Evolutionary conservation across 2,888 invertebrate genomes (phyloP).

Genomic region (Drosophila testacea): DNA sequence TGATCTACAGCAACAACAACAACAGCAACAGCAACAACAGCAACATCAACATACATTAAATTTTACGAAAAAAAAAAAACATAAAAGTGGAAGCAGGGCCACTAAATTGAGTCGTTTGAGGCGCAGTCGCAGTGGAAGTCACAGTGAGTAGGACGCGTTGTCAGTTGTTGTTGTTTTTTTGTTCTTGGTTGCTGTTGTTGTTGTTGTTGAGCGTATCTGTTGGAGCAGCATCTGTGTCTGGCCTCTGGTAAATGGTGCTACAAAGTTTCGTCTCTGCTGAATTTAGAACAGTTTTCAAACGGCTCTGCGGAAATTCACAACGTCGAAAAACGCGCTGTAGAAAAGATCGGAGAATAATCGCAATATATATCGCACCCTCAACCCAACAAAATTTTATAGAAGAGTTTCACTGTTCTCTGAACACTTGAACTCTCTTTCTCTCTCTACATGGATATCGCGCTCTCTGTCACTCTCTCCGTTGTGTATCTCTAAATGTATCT

Average conservation of each 20-base stretch:
- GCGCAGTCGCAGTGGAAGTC: conserved; percentile 49
- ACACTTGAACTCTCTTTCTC: background rate
- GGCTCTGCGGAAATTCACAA: conserved; percentile 59
- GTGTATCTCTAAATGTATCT: conserved; percentile 19
- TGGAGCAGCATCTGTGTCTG: conserved; percentile 47
- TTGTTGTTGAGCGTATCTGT: conserved; percentile 47
- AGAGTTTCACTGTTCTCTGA: conserved; percentile 35
- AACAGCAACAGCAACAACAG: background rate
- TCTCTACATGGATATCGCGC: conserved; percentile 5
- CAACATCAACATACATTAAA: conserved; percentile 43
- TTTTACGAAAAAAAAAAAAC: conserved; percentile 43
- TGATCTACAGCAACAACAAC: conserved; percentile 2
- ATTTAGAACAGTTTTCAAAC: conserved; percentile 71
- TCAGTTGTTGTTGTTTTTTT: conserved; percentile 11
- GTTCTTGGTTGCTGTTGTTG: background rate
- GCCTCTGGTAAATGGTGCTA: conserved; percentile 35
- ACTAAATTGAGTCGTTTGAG: conserved; percentile 73
- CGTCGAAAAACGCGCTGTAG: conserved; percentile 36
- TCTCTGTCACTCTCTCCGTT: conserved; percentile 2
- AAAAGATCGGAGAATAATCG: conserved; percentile 43
- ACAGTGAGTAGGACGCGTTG: conserved; percentile 68
- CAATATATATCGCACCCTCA: conserved; percentile 45
- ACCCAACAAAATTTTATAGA: conserved; percentile 29
- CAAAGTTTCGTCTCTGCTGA: conserved; percentile 61
- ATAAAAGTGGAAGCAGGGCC: conserved; percentile 58